Conservation (phyloP, 2,113 vertebrate genomes). For the Heterocephalus glaber region DNA sequence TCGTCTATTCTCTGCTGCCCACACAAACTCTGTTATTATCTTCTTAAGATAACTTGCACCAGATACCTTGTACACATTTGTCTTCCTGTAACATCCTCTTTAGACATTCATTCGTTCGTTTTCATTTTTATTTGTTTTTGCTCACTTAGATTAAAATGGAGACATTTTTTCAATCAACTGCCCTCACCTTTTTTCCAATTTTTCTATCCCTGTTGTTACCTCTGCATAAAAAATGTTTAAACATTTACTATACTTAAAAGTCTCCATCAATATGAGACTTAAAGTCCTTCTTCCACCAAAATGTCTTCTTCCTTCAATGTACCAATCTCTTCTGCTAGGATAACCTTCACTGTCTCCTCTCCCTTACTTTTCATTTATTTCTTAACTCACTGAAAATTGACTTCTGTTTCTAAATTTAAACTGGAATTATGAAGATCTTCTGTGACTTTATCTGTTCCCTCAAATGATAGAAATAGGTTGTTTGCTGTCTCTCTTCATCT, state of each 20-base stretch:
- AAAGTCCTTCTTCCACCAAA: not conserved
- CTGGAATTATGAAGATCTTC: not conserved
- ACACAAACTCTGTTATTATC: not conserved
- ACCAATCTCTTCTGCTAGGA: not conserved
- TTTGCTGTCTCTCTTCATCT: not conserved
- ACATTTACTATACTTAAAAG: not conserved
- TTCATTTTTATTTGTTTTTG: not conserved
- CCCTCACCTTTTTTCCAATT: not conserved
- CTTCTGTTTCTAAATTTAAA: not conserved
- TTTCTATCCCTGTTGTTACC: not conserved
- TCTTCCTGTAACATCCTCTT: not conserved
- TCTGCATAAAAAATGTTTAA: not conserved
- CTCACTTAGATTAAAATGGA: not conserved
- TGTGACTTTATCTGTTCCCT: not conserved
- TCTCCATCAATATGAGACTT: not conserved
- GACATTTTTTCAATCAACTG: not conserved
- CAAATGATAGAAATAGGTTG: not conserved
- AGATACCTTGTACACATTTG: not conserved
- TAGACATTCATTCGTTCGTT: not conserved
- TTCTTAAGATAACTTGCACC: not conserved
- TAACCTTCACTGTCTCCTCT: not conserved
- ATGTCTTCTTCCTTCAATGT: not conserved
- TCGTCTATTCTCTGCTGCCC: rapidly evolving
- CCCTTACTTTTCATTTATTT: not conserved
- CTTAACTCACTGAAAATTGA: not conserved